Evolutionary conservation across 1,140 invertebrate species (phyloP), one percentile per base, ranked within the genome.

Genomic region (Anagrus nilaparvatae): DNA sequence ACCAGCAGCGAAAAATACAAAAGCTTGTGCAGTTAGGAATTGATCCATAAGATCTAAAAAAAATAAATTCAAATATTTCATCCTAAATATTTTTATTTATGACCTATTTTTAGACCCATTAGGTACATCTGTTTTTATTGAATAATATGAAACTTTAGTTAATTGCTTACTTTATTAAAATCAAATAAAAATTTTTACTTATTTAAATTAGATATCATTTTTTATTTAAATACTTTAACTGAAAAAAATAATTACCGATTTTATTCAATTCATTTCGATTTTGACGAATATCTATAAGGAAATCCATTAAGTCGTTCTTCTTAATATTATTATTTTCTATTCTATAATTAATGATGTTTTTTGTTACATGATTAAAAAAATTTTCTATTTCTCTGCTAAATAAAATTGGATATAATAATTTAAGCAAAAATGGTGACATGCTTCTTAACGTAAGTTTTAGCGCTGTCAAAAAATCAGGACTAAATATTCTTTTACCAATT

Each of bases 1-100:
- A 18, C 73, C 73, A 33, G 70, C n/a, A n/a, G n/a, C n/a, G n/a
- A n/a, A n/a, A n/a, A n/a, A n/a, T n/a, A n/a, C n/a, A n/a, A n/a
- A n/a, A n/a, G 69, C 67, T 58, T 81, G 75, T 0, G 76, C 76
- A 0, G 76, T 66, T 16, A 72, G 64, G 4, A 53, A 25, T 9
- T 28, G 29, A 37, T 57, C 51, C 4, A 51, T 55, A 38, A 52
- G 6, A 47, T 53, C 55, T 57, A 43, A 34, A 47, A 41, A 19
- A 31, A 49, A 47, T n/a, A n/a, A n/a, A n/a, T n/a, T n/a, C n/a
- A n/a, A n/a, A n/a, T n/a, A n/a, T n/a, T n/a, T n/a, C n/a, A n/a
- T n/a, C n/a, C n/a, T n/a, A n/a, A n/a, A n/a, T n/a, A n/a, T n/a
- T n/a, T n/a, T n/a, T n/a, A n/a, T n/a, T n/a, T n/a, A n/a, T n/a